These are phyloP conservation scores for Neotoxoptera formosana DNA, from an alignment of 1,140 invertebrate species.

Conservation along the genomic window DNA sequence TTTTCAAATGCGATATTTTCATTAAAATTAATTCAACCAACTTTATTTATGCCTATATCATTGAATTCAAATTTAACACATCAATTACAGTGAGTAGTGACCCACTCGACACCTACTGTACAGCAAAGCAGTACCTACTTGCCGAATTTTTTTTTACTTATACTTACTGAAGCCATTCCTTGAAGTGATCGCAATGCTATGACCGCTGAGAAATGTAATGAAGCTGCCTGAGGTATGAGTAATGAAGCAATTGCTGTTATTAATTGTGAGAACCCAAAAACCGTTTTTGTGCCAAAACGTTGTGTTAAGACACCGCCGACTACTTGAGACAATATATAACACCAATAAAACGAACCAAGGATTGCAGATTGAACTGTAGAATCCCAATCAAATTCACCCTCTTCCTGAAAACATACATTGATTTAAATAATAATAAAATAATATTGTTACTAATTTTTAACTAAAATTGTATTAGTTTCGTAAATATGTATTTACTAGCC, in stretches of 20 bases:
- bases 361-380: constrained; percentile 70
- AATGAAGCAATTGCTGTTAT: constrained; percentile 74
- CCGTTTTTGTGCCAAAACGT: constrained; percentile 78
- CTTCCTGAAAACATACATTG: constrained; percentile 60
- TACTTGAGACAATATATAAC: constrained; percentile 75
- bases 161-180: constrained; percentile 72
- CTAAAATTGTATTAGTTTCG: background rate
- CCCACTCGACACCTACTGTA: no score
- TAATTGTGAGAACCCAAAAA: constrained; percentile 78
- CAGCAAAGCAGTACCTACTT: no score
- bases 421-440: background rate
- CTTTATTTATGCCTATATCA: no score
- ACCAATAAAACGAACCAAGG: constrained; percentile 76
- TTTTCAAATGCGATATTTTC: no score
- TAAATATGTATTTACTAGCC: no score
- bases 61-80: no score
- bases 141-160: background rate
- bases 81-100: no score
- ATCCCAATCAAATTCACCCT: constrained; percentile 72
- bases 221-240: constrained; percentile 71
- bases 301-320: constrained; percentile 78
- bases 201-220: constrained; percentile 70
- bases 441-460: background rate
- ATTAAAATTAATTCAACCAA: no score
- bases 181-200: constrained; percentile 73